Conservation (phyloP, 2,888 invertebrate genomes). For the Drosophila subsilvestris region DNA sequence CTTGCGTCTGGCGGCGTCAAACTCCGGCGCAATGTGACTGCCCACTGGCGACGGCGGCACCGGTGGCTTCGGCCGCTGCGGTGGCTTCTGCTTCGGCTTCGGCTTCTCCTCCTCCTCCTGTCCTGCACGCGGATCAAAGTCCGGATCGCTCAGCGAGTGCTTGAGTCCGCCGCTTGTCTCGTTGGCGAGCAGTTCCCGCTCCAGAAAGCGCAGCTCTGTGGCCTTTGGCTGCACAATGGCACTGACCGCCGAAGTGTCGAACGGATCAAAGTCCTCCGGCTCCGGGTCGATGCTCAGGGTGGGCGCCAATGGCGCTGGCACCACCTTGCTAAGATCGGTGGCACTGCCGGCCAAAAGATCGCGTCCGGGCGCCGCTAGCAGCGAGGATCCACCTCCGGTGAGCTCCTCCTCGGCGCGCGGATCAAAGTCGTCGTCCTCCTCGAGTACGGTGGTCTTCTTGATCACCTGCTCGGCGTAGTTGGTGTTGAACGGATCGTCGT, state of each 20-base stretch:
- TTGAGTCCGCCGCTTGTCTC: constrained; percentile 85
- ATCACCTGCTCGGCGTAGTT: constrained; percentile 91
- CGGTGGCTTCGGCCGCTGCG: background rate
- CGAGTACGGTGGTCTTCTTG: constrained; percentile 83
- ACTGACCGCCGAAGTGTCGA: constrained; percentile 92
- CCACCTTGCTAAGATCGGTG: constrained; percentile 89
- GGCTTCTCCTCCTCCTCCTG: constrained; percentile 81
- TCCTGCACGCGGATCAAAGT: constrained; percentile 91
- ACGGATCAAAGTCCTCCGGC: constrained; percentile 90
- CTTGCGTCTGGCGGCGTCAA: constrained; percentile 85
- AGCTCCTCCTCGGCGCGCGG: constrained; percentile 87
- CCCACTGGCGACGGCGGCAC: background rate
- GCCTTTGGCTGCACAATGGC: constrained; percentile 90
- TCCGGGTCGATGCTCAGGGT: constrained; percentile 83
- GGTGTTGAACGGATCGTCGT: constrained; percentile 92
- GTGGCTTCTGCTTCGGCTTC: background rate
- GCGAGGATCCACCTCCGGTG: constrained; percentile 34
- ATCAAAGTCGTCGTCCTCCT: constrained; percentile 86
- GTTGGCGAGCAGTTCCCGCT: constrained; percentile 88
- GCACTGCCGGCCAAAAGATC: constrained; percentile 91
- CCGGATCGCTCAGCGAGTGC: constrained; percentile 88
- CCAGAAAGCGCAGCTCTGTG: constrained; percentile 91
- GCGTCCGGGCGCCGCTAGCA: constrained; percentile 78
- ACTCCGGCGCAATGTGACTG: constrained; percentile 39
- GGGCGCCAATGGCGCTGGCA: constrained; percentile 89